Evolutionary conservation across 2,113 vertebrate genomes (phyloP).

Genomic region (Probosciger aterrimus): DNA sequence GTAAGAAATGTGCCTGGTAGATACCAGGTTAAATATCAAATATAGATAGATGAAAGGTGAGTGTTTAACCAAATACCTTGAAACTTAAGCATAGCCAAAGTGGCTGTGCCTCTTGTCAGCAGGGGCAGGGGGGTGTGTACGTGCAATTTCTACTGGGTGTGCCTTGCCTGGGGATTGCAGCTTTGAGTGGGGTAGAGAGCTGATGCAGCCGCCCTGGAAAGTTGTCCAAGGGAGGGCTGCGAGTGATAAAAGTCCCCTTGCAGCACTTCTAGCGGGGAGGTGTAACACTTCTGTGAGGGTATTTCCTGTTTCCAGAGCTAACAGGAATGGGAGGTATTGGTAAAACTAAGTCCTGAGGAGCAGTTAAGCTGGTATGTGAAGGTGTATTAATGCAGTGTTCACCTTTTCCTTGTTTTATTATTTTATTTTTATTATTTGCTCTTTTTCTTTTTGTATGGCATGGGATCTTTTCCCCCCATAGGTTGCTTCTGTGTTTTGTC

Average conservation of each 20-base stretch:
- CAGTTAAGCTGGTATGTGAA: background rate
- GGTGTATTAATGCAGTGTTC: background rate
- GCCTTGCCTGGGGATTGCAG: background rate
- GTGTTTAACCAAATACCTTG: background rate
- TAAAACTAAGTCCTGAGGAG: background rate
- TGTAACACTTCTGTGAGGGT: background rate
- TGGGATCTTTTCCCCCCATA: rapidly evolving
- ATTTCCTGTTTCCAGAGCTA: background rate
- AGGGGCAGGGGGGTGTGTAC: rapidly evolving
- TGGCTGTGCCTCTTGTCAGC: rapidly evolving
- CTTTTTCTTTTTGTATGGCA: background rate
- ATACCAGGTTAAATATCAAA: background rate
- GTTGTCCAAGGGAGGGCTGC: background rate
- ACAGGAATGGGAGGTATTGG: background rate
- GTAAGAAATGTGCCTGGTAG: background rate
- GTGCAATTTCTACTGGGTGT: background rate
- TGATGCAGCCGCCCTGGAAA: rapidly evolving
- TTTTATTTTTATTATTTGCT: background rate
- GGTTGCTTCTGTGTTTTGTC: background rate
- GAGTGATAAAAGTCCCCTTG: background rate
- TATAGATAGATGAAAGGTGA: rapidly evolving
- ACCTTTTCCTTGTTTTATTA: background rate
- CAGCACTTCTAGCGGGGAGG: background rate
- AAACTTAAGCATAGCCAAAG: rapidly evolving
- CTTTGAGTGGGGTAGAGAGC: background rate